These are phyloP conservation scores for Phalacrocorax pelagicus DNA, from an alignment of 2,113 vertebrate genomes.

Conservation along the genomic window DNA sequence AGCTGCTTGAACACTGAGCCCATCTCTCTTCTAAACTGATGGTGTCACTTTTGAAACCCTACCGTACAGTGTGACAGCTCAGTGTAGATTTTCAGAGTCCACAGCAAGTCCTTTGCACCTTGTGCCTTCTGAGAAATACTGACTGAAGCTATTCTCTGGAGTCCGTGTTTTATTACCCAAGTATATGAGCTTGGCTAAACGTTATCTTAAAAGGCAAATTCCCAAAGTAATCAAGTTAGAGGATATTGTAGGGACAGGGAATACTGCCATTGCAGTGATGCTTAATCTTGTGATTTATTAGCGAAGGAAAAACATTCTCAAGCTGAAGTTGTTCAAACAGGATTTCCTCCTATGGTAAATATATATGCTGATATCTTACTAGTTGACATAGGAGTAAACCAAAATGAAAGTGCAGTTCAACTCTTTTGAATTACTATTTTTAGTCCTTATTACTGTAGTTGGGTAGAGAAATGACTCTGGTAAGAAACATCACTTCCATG, in stretches of 20 bases:
- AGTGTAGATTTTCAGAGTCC: not conserved
- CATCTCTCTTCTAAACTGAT: rapidly evolving
- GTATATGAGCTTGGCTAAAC: not conserved
- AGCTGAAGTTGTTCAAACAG: not conserved
- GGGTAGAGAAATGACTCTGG: not conserved
- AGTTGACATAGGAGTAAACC: not conserved
- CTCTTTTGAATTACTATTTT: conserved; percentile 4
- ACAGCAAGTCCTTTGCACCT: not conserved
- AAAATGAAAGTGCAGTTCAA: conserved; percentile 21
- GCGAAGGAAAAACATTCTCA: not conserved
- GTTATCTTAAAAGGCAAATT: not conserved
- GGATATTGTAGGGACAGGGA: not conserved
- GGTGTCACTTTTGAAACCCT: rapidly evolving
- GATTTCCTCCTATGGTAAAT: conserved; percentile 9
- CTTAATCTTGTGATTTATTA: not conserved
- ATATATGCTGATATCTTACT: not conserved
- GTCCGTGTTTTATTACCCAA: not conserved
- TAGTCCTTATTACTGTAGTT: not conserved
- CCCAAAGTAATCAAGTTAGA: not conserved
- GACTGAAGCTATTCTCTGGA: not conserved
- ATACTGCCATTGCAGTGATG: not conserved
- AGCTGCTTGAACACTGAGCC: not conserved
- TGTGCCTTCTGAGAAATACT: not conserved
- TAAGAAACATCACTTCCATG: not conserved
- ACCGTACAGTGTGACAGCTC: rapidly evolving